Conservation (phyloP, 2,888 invertebrate genomes). For the Rhamnusium bicolor region DNA sequence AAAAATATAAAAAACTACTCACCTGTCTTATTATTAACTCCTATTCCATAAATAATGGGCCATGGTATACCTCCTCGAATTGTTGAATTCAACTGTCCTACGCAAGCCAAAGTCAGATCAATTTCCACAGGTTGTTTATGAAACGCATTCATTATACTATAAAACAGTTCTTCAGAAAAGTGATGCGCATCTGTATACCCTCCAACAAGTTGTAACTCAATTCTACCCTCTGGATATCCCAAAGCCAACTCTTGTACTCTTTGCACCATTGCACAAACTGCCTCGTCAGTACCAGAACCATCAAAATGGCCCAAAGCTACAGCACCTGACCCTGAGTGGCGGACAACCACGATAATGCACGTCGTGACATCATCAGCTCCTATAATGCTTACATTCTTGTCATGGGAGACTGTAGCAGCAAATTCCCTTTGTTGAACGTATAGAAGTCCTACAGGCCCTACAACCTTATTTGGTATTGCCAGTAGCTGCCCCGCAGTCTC, state of each 20-base stretch:
- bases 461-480: conserved; percentile 83
- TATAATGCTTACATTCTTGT: conserved; percentile 91
- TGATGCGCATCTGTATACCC: conserved; percentile 91
- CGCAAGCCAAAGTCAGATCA: conserved; percentile 90
- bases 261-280: conserved; percentile 85
- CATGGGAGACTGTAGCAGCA: conserved; percentile 92
- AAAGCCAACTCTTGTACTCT: conserved; percentile 88
- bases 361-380: conserved; percentile 96
- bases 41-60: conserved; percentile 92
- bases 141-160: conserved; percentile 89
- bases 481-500: conserved; percentile 88
- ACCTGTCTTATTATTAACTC: conserved; percentile 89
- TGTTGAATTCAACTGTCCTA: conserved; percentile 92
- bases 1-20: no score
- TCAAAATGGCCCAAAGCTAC: conserved; percentile 88
- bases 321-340: conserved; percentile 93
- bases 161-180: conserved; percentile 91
- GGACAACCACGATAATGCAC: conserved; percentile 91
- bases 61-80: conserved; percentile 85
- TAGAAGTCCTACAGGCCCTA: conserved; percentile 88
- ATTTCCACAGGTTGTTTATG: conserved; percentile 91
- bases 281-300: conserved; percentile 81
- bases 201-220: conserved; percentile 92
- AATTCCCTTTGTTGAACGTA: conserved; percentile 93
- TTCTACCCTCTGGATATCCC: conserved; percentile 89